These are phyloP conservation scores for Drosophila ironensis DNA, from an alignment of 1,140 invertebrate genomes.

Conservation along the genomic window DNA sequence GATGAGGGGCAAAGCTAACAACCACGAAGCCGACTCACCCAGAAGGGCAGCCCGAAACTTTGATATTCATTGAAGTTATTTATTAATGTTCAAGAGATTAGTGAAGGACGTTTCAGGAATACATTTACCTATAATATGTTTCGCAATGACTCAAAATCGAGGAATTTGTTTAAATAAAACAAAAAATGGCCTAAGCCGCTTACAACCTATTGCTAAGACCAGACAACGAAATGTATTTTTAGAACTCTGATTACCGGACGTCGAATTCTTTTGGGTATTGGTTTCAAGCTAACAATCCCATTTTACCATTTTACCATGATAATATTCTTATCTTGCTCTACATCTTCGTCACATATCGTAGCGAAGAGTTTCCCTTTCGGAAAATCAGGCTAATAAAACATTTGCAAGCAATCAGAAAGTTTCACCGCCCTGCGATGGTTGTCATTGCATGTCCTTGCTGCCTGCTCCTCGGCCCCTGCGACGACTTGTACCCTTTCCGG, in stretches of 20 bases:
- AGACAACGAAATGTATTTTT: no score
- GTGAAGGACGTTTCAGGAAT: background rate
- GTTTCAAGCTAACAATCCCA: constrained; percentile 23
- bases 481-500: background rate
- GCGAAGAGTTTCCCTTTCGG: background rate
- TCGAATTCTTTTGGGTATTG: constrained; percentile 14
- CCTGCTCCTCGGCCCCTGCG: background rate
- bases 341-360: constrained; percentile 10
- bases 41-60: background rate
- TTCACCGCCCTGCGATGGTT: constrained; percentile 56
- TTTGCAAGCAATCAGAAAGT: constrained; percentile 74
- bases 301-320: constrained; percentile 31
- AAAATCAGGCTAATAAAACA: constrained; percentile 71
- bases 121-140: no score
- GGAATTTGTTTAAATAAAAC: no score
- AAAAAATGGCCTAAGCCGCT: no score
- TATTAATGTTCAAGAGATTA: background rate
- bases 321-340: constrained; percentile 25
- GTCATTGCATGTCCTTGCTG: constrained; percentile 65
- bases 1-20: background rate
- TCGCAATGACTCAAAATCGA: no score
- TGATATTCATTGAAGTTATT: constrained; percentile 10
- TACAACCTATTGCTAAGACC: no score
- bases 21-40: background rate
- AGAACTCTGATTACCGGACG: no score